Evolutionary conservation across 2,888 invertebrate species (phyloP).

Genomic region (Perizoma flavofasciatum): DNA sequence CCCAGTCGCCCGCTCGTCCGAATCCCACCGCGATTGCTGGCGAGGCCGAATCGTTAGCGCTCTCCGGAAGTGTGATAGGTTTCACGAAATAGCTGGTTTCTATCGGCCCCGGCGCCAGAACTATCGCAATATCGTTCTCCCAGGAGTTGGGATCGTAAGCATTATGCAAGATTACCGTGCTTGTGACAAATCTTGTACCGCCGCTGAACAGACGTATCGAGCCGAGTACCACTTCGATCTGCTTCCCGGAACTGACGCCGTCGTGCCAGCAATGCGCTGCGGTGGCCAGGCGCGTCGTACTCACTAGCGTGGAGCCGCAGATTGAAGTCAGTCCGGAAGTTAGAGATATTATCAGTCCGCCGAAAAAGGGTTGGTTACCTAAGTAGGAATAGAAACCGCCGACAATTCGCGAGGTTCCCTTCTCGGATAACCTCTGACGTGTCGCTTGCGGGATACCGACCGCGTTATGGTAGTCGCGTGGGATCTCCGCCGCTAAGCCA

Average conservation of each 20-base stretch:
- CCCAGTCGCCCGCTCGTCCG: slow-evolving; percentile 41
- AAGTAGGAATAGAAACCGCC: slow-evolving; percentile 2
- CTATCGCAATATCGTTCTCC: background rate
- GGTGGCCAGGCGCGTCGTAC: slow-evolving; percentile 27
- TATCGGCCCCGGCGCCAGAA: background rate
- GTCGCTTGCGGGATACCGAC: background rate
- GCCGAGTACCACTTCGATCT: background rate
- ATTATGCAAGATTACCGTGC: background rate
- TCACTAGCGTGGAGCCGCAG: slow-evolving; percentile 54
- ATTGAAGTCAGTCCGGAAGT: slow-evolving; percentile 15
- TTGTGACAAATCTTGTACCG: background rate
- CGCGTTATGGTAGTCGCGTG: slow-evolving; percentile 1
- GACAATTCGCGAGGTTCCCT: background rate
- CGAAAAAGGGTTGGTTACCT: slow-evolving; percentile 30
- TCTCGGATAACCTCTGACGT: background rate
- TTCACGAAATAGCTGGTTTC: background rate
- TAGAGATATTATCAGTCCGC: slow-evolving; percentile 36
- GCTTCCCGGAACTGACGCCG: slow-evolving; percentile 40
- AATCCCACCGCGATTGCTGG: slow-evolving; percentile 40
- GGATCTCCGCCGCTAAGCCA: background rate
- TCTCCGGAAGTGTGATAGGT: background rate
- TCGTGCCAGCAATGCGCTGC: slow-evolving; percentile 56
- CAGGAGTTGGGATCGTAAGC: background rate
- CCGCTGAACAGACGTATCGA: slow-evolving; percentile 29
- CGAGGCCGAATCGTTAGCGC: background rate